These are phyloP conservation scores for Ips nitidus DNA, from an alignment of 1,140 invertebrate species.

Conservation along the genomic window DNA sequence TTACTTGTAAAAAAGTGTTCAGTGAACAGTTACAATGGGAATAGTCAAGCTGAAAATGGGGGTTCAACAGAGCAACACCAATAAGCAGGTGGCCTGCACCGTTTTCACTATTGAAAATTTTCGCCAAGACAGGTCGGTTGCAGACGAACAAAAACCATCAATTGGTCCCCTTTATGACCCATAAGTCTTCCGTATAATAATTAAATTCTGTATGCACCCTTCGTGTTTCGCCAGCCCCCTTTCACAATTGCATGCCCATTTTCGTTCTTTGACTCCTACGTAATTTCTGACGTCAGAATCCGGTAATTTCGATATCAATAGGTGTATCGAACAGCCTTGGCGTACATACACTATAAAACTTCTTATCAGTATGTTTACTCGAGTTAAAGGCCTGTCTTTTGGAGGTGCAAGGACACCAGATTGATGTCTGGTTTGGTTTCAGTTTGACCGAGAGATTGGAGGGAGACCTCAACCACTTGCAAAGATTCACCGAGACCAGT, in stretches of 20 bases:
- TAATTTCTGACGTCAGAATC: not conserved
- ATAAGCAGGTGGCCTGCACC: not conserved
- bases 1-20: not conserved
- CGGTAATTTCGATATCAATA: not conserved
- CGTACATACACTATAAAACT: too few relatives aligned
- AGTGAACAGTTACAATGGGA: not conserved
- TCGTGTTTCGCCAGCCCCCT: not conserved
- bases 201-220: constrained; percentile 5
- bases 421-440: too few relatives aligned
- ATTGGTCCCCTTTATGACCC: not conserved
- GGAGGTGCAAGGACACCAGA: too few relatives aligned
- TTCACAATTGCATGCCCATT: not conserved
- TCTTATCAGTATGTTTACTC: too few relatives aligned
- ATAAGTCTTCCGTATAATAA: not conserved
- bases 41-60: not conserved
- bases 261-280: not conserved
- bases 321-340: not conserved
- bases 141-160: not conserved
- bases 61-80: not conserved
- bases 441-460: constrained; percentile 55
- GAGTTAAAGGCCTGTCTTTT: too few relatives aligned
- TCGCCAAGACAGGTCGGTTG: not conserved
- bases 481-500: constrained; percentile 24
- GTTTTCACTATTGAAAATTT: not conserved
- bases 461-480: constrained; percentile 65